Conservation (phyloP, 92 coral and sea anemone genomes). For the Phenganax subtilis region DNA sequence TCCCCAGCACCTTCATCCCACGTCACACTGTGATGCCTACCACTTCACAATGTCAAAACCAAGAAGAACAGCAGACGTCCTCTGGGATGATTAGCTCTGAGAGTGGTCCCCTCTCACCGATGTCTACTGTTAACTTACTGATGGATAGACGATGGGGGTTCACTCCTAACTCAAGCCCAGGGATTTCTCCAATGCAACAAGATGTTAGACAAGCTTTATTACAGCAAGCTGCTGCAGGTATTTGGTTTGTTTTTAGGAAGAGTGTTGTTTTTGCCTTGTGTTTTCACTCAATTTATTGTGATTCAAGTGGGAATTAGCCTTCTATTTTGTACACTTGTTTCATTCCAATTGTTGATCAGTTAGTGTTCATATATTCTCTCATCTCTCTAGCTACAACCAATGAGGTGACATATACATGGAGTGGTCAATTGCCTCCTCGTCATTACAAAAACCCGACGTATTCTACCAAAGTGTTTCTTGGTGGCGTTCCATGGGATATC, state of each 20-base stretch:
- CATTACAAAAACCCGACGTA: slow-evolving; percentile 93
- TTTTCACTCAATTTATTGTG: not conserved
- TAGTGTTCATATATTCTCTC: slow-evolving; percentile 1
- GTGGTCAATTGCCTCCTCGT: slow-evolving; percentile 93
- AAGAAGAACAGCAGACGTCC: slow-evolving; percentile 39
- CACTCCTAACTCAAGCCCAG: slow-evolving; percentile 6
- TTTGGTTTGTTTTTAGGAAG: not conserved
- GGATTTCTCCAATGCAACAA: slow-evolving; percentile 22
- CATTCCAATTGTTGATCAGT: not conserved
- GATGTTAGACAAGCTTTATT: slow-evolving; percentile 27
- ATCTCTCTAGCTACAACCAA: slow-evolving; percentile 54
- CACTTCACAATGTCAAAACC: slow-evolving; percentile 11
- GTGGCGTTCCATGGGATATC: slow-evolving; percentile 99
- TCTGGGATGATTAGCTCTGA: slow-evolving; percentile 39
- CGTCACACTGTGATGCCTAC: slow-evolving; percentile 49
- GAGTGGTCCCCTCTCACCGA: slow-evolving; percentile 22
- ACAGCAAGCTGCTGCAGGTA: slow-evolving; percentile 40
- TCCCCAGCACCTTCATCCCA: slow-evolving; percentile 61
- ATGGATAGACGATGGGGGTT: slow-evolving; percentile 43
- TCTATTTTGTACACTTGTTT: not conserved
- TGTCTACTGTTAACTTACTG: slow-evolving; percentile 22
- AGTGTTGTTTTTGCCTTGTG: not conserved
- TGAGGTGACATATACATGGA: slow-evolving; percentile 83
- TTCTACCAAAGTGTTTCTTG: slow-evolving; percentile 93
- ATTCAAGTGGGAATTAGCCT: not conserved